Evolutionary conservation across 2,113 vertebrate genomes (phyloP).

Genomic region (Cephalopterus ornatus): DNA sequence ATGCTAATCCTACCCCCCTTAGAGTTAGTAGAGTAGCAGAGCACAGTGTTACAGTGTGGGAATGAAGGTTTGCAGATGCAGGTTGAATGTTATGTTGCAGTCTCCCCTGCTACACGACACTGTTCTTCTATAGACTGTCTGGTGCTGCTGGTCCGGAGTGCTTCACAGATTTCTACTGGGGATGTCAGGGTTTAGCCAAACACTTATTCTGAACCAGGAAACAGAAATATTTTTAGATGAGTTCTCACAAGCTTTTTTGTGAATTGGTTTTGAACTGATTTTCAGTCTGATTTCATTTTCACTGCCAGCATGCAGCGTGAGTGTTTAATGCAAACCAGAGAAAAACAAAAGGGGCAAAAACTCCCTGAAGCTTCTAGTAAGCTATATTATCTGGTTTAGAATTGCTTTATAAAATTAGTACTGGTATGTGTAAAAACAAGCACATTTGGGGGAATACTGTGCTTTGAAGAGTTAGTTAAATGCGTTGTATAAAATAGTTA

Average conservation of each 20-base stretch:
- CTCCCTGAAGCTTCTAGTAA: background rate
- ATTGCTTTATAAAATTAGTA: background rate
- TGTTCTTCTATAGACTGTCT: rapidly evolving
- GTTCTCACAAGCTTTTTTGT: background rate
- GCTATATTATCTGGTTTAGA: background rate
- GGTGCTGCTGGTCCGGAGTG: rapidly evolving
- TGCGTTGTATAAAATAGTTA: background rate
- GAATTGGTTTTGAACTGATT: background rate
- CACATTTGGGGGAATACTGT: background rate
- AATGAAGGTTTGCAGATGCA: rapidly evolving
- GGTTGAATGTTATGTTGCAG: rapidly evolving
- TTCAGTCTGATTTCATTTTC: background rate
- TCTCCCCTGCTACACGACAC: rapidly evolving
- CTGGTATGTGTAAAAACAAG: background rate
- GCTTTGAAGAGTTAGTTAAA: background rate
- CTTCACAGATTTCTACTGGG: background rate
- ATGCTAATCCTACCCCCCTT: background rate
- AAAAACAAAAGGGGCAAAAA: background rate
- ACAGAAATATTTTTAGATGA: background rate
- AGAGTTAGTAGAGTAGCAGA: background rate
- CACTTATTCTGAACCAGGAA: background rate
- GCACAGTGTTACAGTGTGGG: rapidly evolving
- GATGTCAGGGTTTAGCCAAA: background rate
- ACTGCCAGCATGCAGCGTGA: background rate
- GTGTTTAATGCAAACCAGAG: background rate